Percentiles rank a stretch among this genome's conserved stretches.
Evolutionary conservation across 2,113 vertebrate species (phyloP).

Genomic region (Pao palembangensis): DNA sequence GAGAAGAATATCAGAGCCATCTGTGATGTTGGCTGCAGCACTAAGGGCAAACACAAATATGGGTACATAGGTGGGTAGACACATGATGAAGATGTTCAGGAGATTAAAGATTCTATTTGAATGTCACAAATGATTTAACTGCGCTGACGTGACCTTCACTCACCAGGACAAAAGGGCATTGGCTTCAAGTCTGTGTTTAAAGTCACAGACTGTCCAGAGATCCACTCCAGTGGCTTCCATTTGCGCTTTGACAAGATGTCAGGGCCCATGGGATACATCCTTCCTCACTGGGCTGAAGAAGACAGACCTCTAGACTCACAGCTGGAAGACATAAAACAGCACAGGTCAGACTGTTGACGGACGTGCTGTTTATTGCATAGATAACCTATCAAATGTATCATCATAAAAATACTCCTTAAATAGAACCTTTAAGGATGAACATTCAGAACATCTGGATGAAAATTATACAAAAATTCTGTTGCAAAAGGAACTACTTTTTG

Average conservation of each 20-base stretch:
- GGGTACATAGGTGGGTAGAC: constrained; percentile 76
- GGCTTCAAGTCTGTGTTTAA: constrained; percentile 82
- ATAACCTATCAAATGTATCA: too few relatives aligned
- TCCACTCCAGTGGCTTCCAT: constrained; percentile 80
- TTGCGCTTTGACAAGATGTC: constrained; percentile 74
- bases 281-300: constrained; percentile 76
- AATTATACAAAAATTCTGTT: too few relatives aligned
- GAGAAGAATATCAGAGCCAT: constrained; percentile 74
- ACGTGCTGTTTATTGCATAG: too few relatives aligned
- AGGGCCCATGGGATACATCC: constrained; percentile 79
- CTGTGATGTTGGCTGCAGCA: constrained; percentile 79
- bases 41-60: constrained; percentile 78
- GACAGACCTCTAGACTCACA: constrained; percentile 48
- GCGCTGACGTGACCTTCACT: neutral
- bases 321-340: constrained; percentile 42
- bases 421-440: too few relatives aligned
- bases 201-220: constrained; percentile 78
- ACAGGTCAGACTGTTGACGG: constrained; percentile 49
- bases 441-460: too few relatives aligned
- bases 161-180: constrained; percentile 78
- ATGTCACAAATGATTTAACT: too few relatives aligned
- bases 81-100: neutral
- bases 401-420: too few relatives aligned
- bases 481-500: too few relatives aligned
- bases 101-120: neutral